Percentiles rank a stretch among this genome's conserved stretches.
Evolutionary conservation across 2,797 vertebrate genomes (phyloP).

Genomic region (Pygocentrus nattereri): DNA sequence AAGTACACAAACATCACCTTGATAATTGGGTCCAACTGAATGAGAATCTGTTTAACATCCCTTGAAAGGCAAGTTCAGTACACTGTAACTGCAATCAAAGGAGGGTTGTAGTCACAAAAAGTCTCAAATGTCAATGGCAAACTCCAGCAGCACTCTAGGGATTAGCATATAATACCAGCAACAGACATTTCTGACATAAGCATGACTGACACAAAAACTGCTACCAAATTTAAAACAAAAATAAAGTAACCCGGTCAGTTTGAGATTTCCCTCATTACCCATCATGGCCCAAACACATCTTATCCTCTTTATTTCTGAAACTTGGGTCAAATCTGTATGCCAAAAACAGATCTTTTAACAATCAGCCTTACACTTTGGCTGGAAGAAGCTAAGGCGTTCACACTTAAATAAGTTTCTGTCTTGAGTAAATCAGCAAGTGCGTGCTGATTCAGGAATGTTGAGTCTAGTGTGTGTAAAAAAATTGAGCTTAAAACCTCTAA

Average conservation of each 20-base stretch:
- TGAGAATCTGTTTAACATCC: conserved; percentile 28
- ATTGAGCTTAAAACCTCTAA: too few relatives aligned
- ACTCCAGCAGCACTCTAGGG: conserved; percentile 22
- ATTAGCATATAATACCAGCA: not conserved
- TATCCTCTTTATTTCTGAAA: not conserved
- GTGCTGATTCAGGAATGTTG: conserved; percentile 30
- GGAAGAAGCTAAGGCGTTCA: not conserved
- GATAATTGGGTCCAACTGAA: conserved; percentile 43
- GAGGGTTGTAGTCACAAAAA: conserved; percentile 18
- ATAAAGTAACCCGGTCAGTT: not conserved
- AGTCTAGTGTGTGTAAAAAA: not conserved
- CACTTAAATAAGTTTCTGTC: not conserved
- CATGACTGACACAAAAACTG: conserved; percentile 16
- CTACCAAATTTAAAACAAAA: not conserved
- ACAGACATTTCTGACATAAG: conserved; percentile 1
- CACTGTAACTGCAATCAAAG: conserved; percentile 23
- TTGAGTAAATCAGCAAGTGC: not conserved
- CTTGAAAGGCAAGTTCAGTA: conserved; percentile 25
- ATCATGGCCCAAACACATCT: not conserved
- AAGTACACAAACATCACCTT: conserved; percentile 49
- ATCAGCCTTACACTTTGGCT: not conserved
- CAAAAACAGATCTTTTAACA: not conserved
- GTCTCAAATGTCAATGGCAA: not conserved
- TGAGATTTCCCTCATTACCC: not conserved
- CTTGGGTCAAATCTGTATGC: not conserved